Base-by-base conservation (phyloP, 2,888 invertebrate genomes). In the Aphidius colemani region DNA sequence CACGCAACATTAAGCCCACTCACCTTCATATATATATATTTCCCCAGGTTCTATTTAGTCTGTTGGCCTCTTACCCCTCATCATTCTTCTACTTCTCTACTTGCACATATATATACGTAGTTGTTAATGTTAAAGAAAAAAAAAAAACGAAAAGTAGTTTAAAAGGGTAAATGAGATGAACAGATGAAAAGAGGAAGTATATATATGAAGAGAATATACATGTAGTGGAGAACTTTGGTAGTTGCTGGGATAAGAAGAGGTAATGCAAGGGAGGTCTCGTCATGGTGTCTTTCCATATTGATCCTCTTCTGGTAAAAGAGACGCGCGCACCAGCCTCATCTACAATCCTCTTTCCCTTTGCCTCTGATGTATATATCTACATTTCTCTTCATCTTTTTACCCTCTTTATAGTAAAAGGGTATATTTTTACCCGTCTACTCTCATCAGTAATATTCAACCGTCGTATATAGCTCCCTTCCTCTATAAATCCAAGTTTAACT, bases 261-360 rank as follows among this genome's bases (percentile, higher is more conserved):
- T 68, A 72, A 70, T 75, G 72, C 76, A 79, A 76, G 78, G 5
- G 30, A 80, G 80, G 77, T 79, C 79, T 80, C 80, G 81, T 81
- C 79, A 79, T 80, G 76, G 78, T 82, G 80, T 82, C 82, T 81
- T 81, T 30, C 30, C 5, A 30, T 82, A 82, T 82, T 82, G 81
- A 81, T 82, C 81, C 80, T 81, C 80, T 72, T 72, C 72, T 71
- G 72, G 80, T 79, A 11, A 11, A 45, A 78, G 75, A 80, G 80
- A 76, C 79, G 81, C 81, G 81, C 81, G 82, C 81, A 80, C 73
- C 79, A 56, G 75, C 77, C 75, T 77, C 77, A 76, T 78, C 76
- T 71, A 66, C 66, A 66, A 72, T 71, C 71, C 72, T 71, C 71
- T 69, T 64, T 58, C 64, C 63, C 67, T 66, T 30, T 53, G 49